Evolutionary conservation across 92 coral and sea anemone genomes (phyloP).

Genomic region (Zoanthus gigantus): DNA sequence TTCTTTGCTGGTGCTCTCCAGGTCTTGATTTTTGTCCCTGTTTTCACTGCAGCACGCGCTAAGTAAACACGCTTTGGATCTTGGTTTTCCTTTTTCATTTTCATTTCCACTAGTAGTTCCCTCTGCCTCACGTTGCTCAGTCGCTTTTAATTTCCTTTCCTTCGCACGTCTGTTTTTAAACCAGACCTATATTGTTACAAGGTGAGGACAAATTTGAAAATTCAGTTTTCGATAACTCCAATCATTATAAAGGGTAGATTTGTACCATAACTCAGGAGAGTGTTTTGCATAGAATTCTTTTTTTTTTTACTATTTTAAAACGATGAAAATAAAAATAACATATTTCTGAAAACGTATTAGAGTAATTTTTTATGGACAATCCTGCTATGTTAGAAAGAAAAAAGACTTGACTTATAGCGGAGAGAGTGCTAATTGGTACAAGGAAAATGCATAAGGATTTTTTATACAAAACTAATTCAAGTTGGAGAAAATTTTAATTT

Average conservation of each 20-base stretch:
- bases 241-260: not conserved
- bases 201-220: not conserved
- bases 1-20: not conserved
- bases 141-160: conserved; percentile 77
- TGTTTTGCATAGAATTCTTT: too few species aligned
- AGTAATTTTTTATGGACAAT: too few species aligned
- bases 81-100: not conserved
- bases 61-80: not conserved
- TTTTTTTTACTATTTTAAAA: too few species aligned
- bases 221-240: not conserved
- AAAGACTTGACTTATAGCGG: too few species aligned
- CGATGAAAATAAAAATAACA: too few species aligned
- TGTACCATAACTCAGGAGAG: too few species aligned
- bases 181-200: conserved; percentile 72
- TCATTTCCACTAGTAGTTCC: not conserved
- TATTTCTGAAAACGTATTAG: not conserved
- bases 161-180: conserved; percentile 90
- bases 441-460: too few species aligned
- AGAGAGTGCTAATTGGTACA: too few species aligned
- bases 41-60: not conserved
- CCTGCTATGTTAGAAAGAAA: too few species aligned
- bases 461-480: too few species aligned
- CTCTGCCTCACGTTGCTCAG: not conserved
- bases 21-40: not conserved
- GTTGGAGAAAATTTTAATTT: not conserved